Evolutionary conservation across 2,888 invertebrate genomes (phyloP).

Genomic region (Pilophorus perplexus): DNA sequence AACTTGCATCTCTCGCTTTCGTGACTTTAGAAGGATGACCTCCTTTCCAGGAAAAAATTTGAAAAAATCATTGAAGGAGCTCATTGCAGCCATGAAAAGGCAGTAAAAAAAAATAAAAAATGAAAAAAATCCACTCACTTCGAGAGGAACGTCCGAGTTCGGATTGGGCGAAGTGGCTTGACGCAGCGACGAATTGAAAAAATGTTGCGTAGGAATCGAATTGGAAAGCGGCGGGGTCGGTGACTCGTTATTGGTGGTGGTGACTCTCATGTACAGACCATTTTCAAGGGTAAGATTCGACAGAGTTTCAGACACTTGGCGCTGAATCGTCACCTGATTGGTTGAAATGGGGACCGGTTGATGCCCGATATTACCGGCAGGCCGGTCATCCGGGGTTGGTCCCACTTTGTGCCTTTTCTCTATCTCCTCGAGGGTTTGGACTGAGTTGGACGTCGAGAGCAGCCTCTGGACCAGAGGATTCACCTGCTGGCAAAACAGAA

Average conservation of each 20-base stretch:
- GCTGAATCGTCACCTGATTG: slow-evolving; percentile 11
- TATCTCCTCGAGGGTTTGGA: slow-evolving; percentile 75
- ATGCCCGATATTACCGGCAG: not conserved
- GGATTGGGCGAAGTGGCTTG: slow-evolving; percentile 50
- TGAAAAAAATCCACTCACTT: slow-evolving; percentile 8
- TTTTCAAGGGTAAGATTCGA: slow-evolving; percentile 21
- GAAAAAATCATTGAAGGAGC: no score
- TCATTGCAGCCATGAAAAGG: no score
- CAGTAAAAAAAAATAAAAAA: no score
- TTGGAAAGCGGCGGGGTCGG: slow-evolving; percentile 50
- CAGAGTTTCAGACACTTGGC: slow-evolving; percentile 21
- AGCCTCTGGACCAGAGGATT: slow-evolving; percentile 68
- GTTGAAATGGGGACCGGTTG: not conserved
- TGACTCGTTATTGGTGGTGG: slow-evolving; percentile 49
- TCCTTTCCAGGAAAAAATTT: no score
- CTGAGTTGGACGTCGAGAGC: slow-evolving; percentile 70
- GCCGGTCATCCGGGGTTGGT: not conserved
- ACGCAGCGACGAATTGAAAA: slow-evolving; percentile 54
- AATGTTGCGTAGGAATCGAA: slow-evolving; percentile 50
- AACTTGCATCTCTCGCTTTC: no score
- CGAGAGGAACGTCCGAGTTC: slow-evolving; percentile 9
- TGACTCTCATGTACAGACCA: slow-evolving; percentile 29
- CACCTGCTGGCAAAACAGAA: slow-evolving; percentile 37
- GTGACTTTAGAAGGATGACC: no score
- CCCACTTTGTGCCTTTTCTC: slow-evolving; percentile 78